Evolutionary conservation across 2,888 invertebrate genomes (phyloP).

Genomic region (Romanomermis culicivorax): DNA sequence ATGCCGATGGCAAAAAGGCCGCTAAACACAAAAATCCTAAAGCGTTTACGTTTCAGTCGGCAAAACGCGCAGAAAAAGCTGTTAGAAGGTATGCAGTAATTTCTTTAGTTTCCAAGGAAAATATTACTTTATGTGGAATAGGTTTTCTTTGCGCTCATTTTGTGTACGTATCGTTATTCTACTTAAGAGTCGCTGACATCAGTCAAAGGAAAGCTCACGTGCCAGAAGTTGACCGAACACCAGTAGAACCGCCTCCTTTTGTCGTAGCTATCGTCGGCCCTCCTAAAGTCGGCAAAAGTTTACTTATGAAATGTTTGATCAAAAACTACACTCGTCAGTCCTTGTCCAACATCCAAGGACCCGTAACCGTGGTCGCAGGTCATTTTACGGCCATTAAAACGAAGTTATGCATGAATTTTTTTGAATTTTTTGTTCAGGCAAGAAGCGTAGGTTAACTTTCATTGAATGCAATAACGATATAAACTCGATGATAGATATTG

Average conservation of each 20-base stretch:
- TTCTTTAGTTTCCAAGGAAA: too few relatives aligned
- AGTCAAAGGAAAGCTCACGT: constrained; percentile 50
- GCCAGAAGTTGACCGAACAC: constrained; percentile 74
- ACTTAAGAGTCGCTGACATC: constrained; percentile 34
- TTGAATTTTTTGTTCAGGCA: constrained; percentile 33
- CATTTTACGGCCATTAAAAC: background rate
- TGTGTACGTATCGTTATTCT: constrained; percentile 4
- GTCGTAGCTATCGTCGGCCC: constrained; percentile 84
- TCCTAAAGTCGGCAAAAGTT: constrained; percentile 46
- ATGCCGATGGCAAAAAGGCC: background rate
- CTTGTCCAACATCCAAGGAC: constrained; percentile 65
- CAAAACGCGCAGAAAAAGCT: constrained; percentile 61
- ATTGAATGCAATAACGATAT: constrained; percentile 96
- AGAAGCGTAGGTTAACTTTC: constrained; percentile 77
- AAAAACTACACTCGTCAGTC: constrained; percentile 67
- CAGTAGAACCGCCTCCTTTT: constrained; percentile 67
- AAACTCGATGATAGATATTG: constrained; percentile 94
- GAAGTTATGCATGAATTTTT: background rate
- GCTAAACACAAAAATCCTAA: constrained; percentile 57
- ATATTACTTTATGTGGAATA: background rate
- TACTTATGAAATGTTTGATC: constrained; percentile 46
- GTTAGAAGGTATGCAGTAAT: constrained; percentile 47
- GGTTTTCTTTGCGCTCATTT: background rate
- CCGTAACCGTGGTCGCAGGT: constrained; percentile 84
- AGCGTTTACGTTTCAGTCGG: constrained; percentile 86